phyloP scores from a whole-genome alignment of 2,797 vertebrate species.

The Muraenolepis orangiensis region DNA sequence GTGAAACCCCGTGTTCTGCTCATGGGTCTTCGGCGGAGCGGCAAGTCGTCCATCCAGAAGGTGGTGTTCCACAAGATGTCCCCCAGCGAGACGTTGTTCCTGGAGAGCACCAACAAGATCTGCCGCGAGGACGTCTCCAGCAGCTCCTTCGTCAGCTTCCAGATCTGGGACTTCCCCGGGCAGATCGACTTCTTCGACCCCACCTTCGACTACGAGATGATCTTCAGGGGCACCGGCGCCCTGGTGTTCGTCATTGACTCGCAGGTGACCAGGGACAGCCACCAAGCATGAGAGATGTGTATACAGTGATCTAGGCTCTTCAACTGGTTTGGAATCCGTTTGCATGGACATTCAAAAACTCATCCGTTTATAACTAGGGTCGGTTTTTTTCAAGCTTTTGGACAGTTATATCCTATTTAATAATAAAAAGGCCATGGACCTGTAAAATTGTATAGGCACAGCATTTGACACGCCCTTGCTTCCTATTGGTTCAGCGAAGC shows the following conservation, averaged over 20 bases:
- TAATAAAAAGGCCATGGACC: too few relatives aligned
- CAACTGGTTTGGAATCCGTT: too few relatives aligned
- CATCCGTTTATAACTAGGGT: too few relatives aligned
- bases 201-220: slow-evolving; percentile 91
- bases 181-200: slow-evolving; percentile 91
- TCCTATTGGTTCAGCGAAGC: too few relatives aligned
- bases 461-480: too few relatives aligned
- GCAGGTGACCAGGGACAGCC: slow-evolving; percentile 70
- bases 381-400: too few relatives aligned
- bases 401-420: too few relatives aligned
- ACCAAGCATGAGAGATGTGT: background rate
- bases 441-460: too few relatives aligned
- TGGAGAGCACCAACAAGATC: slow-evolving; percentile 91
- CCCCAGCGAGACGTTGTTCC: slow-evolving; percentile 85
- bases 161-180: slow-evolving; percentile 91
- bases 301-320: too few relatives aligned
- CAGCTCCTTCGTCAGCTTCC: slow-evolving; percentile 89
- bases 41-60: slow-evolving; percentile 95
- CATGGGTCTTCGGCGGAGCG: slow-evolving; percentile 91
- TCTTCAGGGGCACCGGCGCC: slow-evolving; percentile 87
- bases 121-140: slow-evolving; percentile 88
- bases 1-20: slow-evolving; percentile 91
- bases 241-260: slow-evolving; percentile 90
- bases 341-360: too few relatives aligned
- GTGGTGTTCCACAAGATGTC: slow-evolving; percentile 94